Base-by-base conservation (phyloP, 2,888 invertebrate species). In the Lydus trimaculatus region DNA sequence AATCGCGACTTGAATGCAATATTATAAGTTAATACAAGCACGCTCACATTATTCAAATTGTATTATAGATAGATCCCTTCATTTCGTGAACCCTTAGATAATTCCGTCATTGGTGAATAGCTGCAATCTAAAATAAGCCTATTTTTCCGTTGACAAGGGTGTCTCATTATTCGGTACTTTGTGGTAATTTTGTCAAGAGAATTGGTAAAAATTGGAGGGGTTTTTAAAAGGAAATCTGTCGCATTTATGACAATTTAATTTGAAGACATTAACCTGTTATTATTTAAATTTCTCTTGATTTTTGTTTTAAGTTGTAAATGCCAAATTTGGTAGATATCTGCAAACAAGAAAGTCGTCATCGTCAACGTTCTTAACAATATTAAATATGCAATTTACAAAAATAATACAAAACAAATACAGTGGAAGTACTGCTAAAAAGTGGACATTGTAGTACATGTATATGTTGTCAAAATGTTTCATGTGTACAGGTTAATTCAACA, bases 391-490 rank as follows among this genome's bases (percentile, higher is more conserved):
- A 48, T 48, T 48, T 48, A 20, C 9, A 20, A 20, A 20, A 48
- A 11, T 2, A 48, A 48, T 9, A 48, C 17, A 20, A 3, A 5
- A 20, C 20, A 17, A 43, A n/a, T 17, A n/a, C n/a, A n/a, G n/a
- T n/a, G n/a, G n/a, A n/a, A n/a, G n/a, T n/a, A n/a, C n/a, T n/a
- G n/a, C 11, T 4, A 9, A 20, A 69, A 80, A 81, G 79, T 73
- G 78, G 73, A 70, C 76, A 78, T 79, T 80, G 81, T 80, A 79
- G 81, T 80, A 79, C 79, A 79, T 80, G 81, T 80, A 80, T 80
- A 80, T 73, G 79, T 80, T 79, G 82, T 82, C 81, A 81, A 83
- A 82, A 80, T 81, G 80, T 77, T 79, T 78, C 78, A 77, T 78
- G 76, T 73, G 73, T 72, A 78, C 80, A 79, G 81, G 79, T 82